Evolutionary conservation across 2,888 invertebrate genomes (phyloP), one percentile per base, ranked within the genome.

Genomic region (Lepas anatifera): DNA sequence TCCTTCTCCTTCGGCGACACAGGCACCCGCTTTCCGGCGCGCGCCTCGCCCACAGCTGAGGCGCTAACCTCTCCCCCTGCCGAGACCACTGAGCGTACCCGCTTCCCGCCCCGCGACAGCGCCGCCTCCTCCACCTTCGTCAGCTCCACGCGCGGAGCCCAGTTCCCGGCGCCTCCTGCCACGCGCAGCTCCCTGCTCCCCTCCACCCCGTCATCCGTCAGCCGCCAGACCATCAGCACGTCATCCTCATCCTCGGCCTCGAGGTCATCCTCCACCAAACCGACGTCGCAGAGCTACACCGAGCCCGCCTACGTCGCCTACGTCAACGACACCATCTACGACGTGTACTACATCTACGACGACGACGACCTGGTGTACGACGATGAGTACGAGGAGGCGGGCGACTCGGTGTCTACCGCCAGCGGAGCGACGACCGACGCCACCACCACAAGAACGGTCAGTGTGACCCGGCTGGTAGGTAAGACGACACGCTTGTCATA

Each of bases 321-420:
- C 63, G 32, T 63, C 63, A 63, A 63, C 37, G 63, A 63, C 63
- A 63, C 63, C 63, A 37, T 63, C 63, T 63, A 63, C 63, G 63
- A 63, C 63, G 63, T 63, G 22, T 63, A 63, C 63, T 63, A 63
- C 63, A 63, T 63, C 63, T 63, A 63, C 63, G 63, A 63, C n/a
- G 63, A 63, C 63, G 63, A 63, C n/a, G 63, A 63, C n/a, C 35
- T 63, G 63, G 35, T 37, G 35, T 63, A 63, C 37, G 63, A 63
- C 37, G 63, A 63, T n/a, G 35, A 35, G 8, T 37, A 64, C 35
- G 39, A 13, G 10, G 39, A 35, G 25, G 3, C 64, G 39, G 25
- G 3, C 2, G 11, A 18, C 11, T 3, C 58, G 3, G 32, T n/a
- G n/a, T n/a, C n/a, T n/a, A n/a, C 18, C 32, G 58, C 7, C 29